Evolutionary conservation across 2,888 invertebrate genomes (phyloP), one percentile per base, ranked within the genome.

Genomic region (Leucania comma): DNA sequence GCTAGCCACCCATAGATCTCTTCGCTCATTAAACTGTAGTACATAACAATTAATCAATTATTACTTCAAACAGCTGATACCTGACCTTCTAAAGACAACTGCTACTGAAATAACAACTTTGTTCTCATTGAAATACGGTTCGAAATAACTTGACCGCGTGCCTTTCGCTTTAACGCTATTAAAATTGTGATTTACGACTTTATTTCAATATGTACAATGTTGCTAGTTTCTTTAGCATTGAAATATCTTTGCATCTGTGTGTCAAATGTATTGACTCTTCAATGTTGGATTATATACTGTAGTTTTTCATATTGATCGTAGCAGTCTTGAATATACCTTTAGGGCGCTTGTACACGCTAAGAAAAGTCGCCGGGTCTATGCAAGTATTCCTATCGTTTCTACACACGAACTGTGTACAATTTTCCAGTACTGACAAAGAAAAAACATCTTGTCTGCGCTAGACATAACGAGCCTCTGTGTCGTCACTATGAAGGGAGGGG

Each of bases 1-100:
- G 59, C 63, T 77, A 81, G 35, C 57, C 50, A 61, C 58, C 42
- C 50, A 50, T 64, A 71, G 78, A 70, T 77, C 35, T 77, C 29
- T 67, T 67, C 60, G 64, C 51, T 12, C n/a, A 32, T n/a, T 64
- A 24, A 65, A 75, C 56, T 63, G 20, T 38, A 78, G 54, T 78
- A 51, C 29, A 48, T 46, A 54, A n/a, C 14, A 46, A 50, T 26
- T 56, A 46, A 60, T 26, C 35, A 50, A 50, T 38, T 42, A 59
- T n/a, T n/a, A 42, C 38, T 50, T 5, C 5, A 6, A 65, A 53
- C 8, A 46, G 14, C 32, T 70, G 17, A 59, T 29, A 32, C 9
- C 32, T 53, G 22, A 35, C 2, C 26, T 56, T 46, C 3, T 32
- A 46, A 66, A 50, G 48, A 17, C 10, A 26, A 12, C n/a, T 29